Evolutionary conservation across 2,888 invertebrate species (phyloP).

Genomic region (Caenorhabditis doughertyi): DNA sequence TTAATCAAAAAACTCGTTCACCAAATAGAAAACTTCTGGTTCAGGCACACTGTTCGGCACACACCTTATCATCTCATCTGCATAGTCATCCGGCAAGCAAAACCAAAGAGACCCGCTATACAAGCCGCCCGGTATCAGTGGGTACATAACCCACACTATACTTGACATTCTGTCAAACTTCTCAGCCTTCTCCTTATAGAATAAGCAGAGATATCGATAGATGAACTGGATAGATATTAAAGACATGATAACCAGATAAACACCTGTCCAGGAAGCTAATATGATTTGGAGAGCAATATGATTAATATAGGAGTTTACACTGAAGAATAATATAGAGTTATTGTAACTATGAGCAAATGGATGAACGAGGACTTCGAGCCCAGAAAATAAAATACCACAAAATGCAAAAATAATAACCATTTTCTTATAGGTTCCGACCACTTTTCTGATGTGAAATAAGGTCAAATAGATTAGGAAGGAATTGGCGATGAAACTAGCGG

Average conservation of each 20-base stretch:
- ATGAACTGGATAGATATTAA: slow-evolving; percentile 16
- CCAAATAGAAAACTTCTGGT: too few species aligned
- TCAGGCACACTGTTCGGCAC: too few species aligned
- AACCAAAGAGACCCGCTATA: too few species aligned
- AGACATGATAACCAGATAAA: not conserved
- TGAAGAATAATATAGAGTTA: slow-evolving; percentile 18
- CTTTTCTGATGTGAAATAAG: not conserved
- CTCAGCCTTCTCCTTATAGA: too few species aligned
- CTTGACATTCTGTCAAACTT: too few species aligned
- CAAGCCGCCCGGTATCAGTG: too few species aligned
- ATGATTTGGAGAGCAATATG: too few species aligned
- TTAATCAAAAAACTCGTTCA: too few species aligned
- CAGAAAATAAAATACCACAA: slow-evolving; percentile 11
- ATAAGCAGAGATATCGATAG: not conserved
- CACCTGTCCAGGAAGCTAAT: not conserved
- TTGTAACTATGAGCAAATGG: slow-evolving; percentile 30
- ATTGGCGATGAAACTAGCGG: not conserved
- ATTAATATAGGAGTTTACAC: not conserved
- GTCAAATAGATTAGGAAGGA: not conserved
- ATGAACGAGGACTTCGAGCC: not conserved
- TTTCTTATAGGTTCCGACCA: slow-evolving; percentile 4
- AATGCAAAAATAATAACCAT: slow-evolving; percentile 3
- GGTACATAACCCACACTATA: not conserved
- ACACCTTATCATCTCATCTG: too few species aligned
- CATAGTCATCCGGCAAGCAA: too few species aligned